These are phyloP conservation scores for Torymus auratus DNA, from an alignment of 2,888 invertebrate genomes.

Conservation along the genomic window DNA sequence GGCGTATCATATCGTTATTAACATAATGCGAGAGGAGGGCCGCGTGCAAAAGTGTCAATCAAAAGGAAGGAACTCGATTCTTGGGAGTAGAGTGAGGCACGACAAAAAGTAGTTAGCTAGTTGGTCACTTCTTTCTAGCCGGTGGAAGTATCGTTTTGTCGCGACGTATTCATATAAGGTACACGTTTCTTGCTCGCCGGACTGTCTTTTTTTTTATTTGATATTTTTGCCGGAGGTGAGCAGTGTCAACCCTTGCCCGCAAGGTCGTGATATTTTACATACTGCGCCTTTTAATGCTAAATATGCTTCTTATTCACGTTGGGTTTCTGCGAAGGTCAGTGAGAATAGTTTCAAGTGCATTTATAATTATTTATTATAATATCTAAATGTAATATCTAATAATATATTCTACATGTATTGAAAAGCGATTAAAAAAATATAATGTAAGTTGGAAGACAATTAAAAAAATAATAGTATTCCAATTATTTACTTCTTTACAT, in stretches of 20 bases:
- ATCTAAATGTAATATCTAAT: too few relatives aligned
- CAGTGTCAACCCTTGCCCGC: conserved; percentile 37
- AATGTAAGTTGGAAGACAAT: too few relatives aligned
- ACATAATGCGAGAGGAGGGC: conserved; percentile 70
- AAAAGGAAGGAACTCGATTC: conserved; percentile 68
- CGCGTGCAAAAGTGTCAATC: conserved; percentile 71
- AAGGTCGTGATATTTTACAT: conserved; percentile 6
- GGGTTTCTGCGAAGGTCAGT: too few relatives aligned
- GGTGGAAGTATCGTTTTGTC: conserved; percentile 66
- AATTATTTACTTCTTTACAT: too few relatives aligned
- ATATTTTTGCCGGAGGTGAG: conserved; percentile 5
- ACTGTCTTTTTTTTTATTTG: not conserved
- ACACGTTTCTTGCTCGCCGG: conserved; percentile 26
- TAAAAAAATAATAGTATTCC: too few relatives aligned
- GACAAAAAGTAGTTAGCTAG: conserved; percentile 68
- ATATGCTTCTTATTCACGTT: conserved; percentile 6
- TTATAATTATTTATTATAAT: too few relatives aligned
- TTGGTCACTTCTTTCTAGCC: conserved; percentile 51
- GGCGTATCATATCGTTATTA: conserved; percentile 74
- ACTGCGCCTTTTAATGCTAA: conserved; percentile 21
- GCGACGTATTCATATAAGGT: conserved; percentile 50
- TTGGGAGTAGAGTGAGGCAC: conserved; percentile 34
- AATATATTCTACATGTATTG: too few relatives aligned
- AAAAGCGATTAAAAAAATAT: too few relatives aligned
- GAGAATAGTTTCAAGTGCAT: too few relatives aligned